phyloP scores from a whole-genome alignment of 2,888 invertebrate species.

The Crioceris asparagi region DNA sequence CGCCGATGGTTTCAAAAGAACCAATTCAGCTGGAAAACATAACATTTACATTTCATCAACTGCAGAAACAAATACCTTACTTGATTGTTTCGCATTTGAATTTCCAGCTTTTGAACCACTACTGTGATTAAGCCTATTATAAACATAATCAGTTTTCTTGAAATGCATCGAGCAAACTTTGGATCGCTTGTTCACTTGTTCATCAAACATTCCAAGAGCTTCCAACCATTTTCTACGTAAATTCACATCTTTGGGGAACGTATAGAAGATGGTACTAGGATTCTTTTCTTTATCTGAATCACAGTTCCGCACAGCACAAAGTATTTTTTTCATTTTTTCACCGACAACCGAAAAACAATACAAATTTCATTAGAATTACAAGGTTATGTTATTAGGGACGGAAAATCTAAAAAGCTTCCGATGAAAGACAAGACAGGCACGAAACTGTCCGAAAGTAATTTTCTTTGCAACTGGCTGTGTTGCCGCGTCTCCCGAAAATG shows the following conservation, averaged over 20 bases:
- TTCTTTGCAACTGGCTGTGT: too few species aligned
- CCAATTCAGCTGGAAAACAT: too few species aligned
- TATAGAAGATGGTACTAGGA: constrained; percentile 10
- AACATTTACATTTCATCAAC: too few species aligned
- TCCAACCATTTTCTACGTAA: constrained; percentile 34
- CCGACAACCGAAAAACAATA: constrained; percentile 12
- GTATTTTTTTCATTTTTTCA: constrained; percentile 12
- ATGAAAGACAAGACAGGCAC: too few species aligned
- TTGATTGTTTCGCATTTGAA: too few species aligned
- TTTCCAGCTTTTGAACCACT: constrained; percentile 13
- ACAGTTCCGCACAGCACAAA: constrained; percentile 16
- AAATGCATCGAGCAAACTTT: constrained; percentile 19
- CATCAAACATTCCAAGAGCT: constrained; percentile 45
- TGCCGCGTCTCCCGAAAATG: too few species aligned
- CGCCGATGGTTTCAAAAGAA: constrained; percentile 16
- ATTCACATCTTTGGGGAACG: constrained; percentile 25
- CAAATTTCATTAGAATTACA: too few species aligned
- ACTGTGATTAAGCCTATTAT: constrained; percentile 13
- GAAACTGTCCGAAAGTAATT: too few species aligned
- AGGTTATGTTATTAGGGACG: constrained; percentile 19
- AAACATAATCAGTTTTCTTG: constrained; percentile 13
- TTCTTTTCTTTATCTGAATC: constrained; percentile 8
- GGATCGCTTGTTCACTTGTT: constrained; percentile 16
- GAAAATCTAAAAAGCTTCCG: too few species aligned
- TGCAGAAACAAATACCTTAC: too few species aligned